phyloP scores from a whole-genome alignment of 2,797 vertebrate genomes.

The Labroides dimidiatus region DNA sequence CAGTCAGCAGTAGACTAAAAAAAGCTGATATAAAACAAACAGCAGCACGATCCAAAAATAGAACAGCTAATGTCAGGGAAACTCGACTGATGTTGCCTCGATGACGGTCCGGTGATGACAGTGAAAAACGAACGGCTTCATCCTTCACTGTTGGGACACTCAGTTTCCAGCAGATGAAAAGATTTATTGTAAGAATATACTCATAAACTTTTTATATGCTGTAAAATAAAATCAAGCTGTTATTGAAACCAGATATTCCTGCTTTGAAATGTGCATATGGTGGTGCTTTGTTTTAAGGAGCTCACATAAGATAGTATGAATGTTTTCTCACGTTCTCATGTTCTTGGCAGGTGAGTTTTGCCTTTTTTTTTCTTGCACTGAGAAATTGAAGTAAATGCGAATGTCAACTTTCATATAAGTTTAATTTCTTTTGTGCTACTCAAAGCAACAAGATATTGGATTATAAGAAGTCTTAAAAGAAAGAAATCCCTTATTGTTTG shows the following conservation, averaged over 20 bases:
- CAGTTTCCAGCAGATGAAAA: slow-evolving; percentile 12
- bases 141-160: neutral
- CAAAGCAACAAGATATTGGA: too few relatives aligned
- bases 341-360: neutral
- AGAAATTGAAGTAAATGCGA: too few relatives aligned
- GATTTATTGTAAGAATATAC: slow-evolving; percentile 1
- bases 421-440: too few relatives aligned
- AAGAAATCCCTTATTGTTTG: too few relatives aligned
- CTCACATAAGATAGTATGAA: neutral
- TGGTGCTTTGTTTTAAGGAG: neutral
- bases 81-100: slow-evolving; percentile 9
- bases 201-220: neutral
- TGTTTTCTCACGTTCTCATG: neutral
- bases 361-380: too few relatives aligned
- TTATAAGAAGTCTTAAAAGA: too few relatives aligned
- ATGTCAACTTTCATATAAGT: too few relatives aligned
- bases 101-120: slow-evolving; percentile 7
- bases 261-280: neutral
- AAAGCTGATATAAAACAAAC: slow-evolving; percentile 36
- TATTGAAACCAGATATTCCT: neutral
- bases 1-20: slow-evolving; percentile 28
- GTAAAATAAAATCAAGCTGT: neutral
- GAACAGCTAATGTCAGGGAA: slow-evolving; percentile 46
- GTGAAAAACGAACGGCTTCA: slow-evolving; percentile 18
- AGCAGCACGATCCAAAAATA: slow-evolving; percentile 50